A percentile compares a stretch with the other conserved stretches of the same genome.
phyloP scores from a whole-genome alignment of 37 sponge, comb jelly and placozoan genomes.

The Spongilla lacustris region DNA sequence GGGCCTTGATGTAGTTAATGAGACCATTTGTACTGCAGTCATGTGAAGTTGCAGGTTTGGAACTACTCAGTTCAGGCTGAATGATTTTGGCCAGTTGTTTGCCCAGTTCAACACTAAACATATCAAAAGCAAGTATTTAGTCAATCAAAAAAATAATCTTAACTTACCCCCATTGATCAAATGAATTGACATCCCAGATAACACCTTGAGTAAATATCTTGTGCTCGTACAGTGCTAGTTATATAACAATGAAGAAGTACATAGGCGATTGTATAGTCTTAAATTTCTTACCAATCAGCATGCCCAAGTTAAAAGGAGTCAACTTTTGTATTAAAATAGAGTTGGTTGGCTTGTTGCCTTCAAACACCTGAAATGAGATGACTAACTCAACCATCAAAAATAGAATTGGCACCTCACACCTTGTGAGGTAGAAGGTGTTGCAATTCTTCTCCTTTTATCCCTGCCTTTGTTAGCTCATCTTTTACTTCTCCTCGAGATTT shows the following conservation, averaged over 20 bases:
- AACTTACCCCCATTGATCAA: slow-evolving; percentile 98
- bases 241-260: not conserved
- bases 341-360: slow-evolving; percentile 97
- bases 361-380: slow-evolving; percentile 76
- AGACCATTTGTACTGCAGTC: slow-evolving; percentile 98
- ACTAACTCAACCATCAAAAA: not conserved
- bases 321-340: slow-evolving; percentile 90
- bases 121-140: not conserved
- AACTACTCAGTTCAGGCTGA: slow-evolving; percentile 87
- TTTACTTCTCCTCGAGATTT: slow-evolving; percentile 90
- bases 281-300: slow-evolving; percentile 79
- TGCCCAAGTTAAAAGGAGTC: slow-evolving; percentile 91
- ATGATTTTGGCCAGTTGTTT: slow-evolving; percentile 98
- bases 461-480: slow-evolving; percentile 74
- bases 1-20: slow-evolving; percentile 93
- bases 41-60: slow-evolving; percentile 63
- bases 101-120: slow-evolving; percentile 95
- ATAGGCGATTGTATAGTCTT: not conserved
- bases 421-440: slow-evolving; percentile 87
- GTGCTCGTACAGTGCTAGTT: slow-evolving; percentile 93
- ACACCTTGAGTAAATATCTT: slow-evolving; percentile 99
- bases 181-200: slow-evolving; percentile 98
- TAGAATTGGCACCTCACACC: slow-evolving; percentile 27
- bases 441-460: slow-evolving; percentile 65
- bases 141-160: too few species aligned